Conservation (phyloP, 2,797 vertebrate species). For the Molothrus ater region DNA sequence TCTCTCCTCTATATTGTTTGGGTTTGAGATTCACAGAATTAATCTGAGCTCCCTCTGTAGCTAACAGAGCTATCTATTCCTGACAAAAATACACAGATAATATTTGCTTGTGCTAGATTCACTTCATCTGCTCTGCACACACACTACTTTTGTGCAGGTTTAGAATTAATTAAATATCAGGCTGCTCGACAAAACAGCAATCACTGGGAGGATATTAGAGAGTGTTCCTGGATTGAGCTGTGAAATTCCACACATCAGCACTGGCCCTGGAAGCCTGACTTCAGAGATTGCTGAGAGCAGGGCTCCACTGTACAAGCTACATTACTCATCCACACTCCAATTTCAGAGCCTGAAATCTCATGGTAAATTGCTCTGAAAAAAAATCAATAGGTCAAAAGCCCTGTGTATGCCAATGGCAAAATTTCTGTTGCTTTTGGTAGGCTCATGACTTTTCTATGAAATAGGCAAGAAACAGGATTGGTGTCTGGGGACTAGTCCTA, state of each 20-base stretch:
- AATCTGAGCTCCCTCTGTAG: background rate
- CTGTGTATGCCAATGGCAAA: background rate
- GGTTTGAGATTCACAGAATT: conserved; percentile 19
- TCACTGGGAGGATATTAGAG: background rate
- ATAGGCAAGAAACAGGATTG: background rate
- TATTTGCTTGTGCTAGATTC: conserved; percentile 5
- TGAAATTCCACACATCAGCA: background rate
- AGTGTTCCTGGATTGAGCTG: background rate
- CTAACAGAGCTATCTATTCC: background rate
- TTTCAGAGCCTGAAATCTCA: background rate
- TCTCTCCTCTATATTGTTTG: background rate
- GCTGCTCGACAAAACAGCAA: background rate
- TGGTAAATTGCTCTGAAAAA: background rate
- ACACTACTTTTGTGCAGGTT: background rate
- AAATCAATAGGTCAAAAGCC: background rate
- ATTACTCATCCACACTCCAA: background rate
- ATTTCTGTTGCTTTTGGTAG: background rate
- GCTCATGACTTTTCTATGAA: background rate
- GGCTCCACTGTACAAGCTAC: background rate
- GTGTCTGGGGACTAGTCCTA: background rate
- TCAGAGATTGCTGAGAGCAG: background rate
- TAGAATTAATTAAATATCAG: background rate
- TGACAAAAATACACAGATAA: background rate
- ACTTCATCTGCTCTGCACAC: background rate
- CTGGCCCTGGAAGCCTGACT: background rate